Evolutionary conservation across 2,888 invertebrate species (phyloP), one percentile per base, ranked within the genome.

Genomic region (Acanthacorydalis orientalis): DNA sequence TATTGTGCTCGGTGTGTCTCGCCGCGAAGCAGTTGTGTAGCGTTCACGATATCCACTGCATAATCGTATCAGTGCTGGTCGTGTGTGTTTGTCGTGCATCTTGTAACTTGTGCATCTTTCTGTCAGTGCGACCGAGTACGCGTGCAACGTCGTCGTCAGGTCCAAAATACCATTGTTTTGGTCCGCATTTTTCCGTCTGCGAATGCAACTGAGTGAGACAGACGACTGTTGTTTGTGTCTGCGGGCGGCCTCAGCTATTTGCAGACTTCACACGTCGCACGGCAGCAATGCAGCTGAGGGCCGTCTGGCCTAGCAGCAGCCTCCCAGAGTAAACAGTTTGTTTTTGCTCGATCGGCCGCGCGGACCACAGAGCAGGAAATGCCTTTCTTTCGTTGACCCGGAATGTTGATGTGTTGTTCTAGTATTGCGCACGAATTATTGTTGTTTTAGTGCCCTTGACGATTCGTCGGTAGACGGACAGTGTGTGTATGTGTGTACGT

Each of bases 381-480:
- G 51, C 52, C 52, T 54, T 52, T 52, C 52, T 54, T 52, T 52
- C 59, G 57, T 59, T 60, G 60, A 62, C 60, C 60, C 61, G 60
- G 59, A 60, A 62, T 60, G 56, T 55, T 57, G 56, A 54, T 52
- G 56, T 56, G 55, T 57, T 56, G 54, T 53, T 37, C 12, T 14
- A 57, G 54, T 60, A 64, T 64, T 67, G 65, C 67, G 67, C 64
- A 62, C 61, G 60, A 65, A 64, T 63, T 61, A 60, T 60, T 56
- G 57, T 56, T 51, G 57, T 56, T 51, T 23, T 23, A 23, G 57
- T 63, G 64, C 62, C 64, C 63, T 65, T 63, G 62, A 59, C 57
- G 57, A 54, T 58, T 57, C 55, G 58, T 58, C 40, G 40, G 38
- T 43, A 47, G 42, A 45, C 41, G 10, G 12, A 12, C 32, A 23